A percentile compares a stretch with the other conserved stretches of the same genome.
Conservation (phyloP, 1,140 invertebrate species). For the Maniola jurtina region DNA sequence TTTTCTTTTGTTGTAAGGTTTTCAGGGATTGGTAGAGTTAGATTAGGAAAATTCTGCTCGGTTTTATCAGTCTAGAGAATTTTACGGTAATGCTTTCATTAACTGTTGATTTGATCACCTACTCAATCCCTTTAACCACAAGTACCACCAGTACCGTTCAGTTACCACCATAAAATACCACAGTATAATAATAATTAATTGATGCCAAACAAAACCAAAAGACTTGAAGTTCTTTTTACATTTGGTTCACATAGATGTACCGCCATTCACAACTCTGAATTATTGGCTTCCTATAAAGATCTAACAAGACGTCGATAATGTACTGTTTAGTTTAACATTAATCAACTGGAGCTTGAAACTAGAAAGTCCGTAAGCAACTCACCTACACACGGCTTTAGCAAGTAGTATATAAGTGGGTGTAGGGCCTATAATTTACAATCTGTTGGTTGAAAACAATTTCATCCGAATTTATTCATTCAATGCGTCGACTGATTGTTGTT, state of each 20-base stretch:
- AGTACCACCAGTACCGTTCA: background rate
- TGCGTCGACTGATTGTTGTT: conserved; percentile 39
- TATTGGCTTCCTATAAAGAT: conserved; percentile 22
- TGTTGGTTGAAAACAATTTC: conserved; percentile 16
- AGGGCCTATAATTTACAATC: conserved; percentile 16
- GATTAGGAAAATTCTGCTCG: background rate
- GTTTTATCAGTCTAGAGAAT: background rate
- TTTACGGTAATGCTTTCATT: no score
- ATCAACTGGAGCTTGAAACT: conserved; percentile 23
- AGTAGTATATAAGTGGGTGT: conserved; percentile 10
- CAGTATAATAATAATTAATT: background rate
- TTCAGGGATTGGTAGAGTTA: background rate
- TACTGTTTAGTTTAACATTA: conserved; percentile 35
- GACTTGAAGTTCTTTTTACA: background rate
- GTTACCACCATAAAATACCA: background rate
- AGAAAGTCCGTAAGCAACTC: conserved; percentile 24
- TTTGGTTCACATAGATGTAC: no score
- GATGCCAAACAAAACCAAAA: background rate
- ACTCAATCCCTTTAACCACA: no score
- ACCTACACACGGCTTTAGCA: conserved; percentile 18
- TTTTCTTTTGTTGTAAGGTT: no score
- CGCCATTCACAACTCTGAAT: no score
- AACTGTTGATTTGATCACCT: no score
- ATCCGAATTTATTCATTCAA: conserved; percentile 32
- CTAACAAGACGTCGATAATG: conserved; percentile 31